A percentile compares a stretch with the other conserved stretches of the same genome.
Conservation (phyloP, 2,113 vertebrate genomes). For the Actinemys pallida region DNA sequence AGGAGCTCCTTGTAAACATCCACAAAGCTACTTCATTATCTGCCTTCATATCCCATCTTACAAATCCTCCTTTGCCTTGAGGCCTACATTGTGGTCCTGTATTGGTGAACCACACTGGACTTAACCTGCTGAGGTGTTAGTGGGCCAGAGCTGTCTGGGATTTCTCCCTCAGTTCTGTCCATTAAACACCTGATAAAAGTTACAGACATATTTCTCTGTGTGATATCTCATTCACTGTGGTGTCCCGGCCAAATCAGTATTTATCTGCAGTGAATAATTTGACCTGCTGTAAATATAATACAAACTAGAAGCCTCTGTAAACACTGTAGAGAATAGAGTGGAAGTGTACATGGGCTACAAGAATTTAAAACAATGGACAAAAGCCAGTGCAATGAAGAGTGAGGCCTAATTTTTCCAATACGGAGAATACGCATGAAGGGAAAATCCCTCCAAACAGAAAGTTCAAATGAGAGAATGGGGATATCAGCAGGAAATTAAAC, state of each 20-base stretch:
- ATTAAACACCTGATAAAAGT: slow-evolving; percentile 36
- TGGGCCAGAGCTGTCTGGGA: background rate
- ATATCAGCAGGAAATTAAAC: background rate
- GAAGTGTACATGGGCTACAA: background rate
- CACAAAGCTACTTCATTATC: no score
- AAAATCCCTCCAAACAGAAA: background rate
- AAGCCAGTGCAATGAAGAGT: background rate
- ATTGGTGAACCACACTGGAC: background rate
- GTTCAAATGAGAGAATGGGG: background rate
- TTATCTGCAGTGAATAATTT: slow-evolving; percentile 35
- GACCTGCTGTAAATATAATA: background rate
- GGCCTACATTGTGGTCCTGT: no score
- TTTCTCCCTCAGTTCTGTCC: slow-evolving; percentile 9
- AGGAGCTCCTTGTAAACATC: no score
- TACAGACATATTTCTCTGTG: background rate
- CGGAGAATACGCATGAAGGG: background rate
- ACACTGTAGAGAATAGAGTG: background rate
- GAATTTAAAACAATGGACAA: background rate
- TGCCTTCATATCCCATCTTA: no score
- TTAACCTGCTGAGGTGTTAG: background rate
- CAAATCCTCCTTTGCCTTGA: no score
- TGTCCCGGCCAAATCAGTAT: background rate
- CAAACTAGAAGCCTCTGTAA: background rate
- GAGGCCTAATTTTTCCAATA: background rate
- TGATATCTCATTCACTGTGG: background rate